Conservation (phyloP, 1,140 invertebrate genomes). For the Ephestia elutella region DNA sequence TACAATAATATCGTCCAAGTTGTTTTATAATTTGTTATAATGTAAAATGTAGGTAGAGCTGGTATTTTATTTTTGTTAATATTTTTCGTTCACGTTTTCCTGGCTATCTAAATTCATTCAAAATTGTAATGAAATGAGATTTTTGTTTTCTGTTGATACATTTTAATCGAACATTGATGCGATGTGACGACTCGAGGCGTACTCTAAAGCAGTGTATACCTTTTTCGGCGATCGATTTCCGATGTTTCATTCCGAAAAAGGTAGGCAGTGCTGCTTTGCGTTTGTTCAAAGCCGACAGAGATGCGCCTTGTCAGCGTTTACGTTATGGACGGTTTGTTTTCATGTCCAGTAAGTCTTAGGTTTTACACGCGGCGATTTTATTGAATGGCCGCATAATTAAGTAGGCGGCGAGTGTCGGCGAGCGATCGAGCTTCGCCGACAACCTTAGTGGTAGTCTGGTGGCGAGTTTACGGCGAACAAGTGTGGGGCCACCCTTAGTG, state of each 20-base stretch:
- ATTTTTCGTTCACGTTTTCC: conserved; percentile 50
- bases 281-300: conserved; percentile 8
- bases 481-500: conserved; percentile 29
- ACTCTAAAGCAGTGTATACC: conserved; percentile 17
- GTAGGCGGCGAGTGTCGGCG: conserved; percentile 24
- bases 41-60: conserved; percentile 53
- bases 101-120: conserved; percentile 47
- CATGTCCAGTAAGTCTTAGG: conserved; percentile 58
- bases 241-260: conserved; percentile 9
- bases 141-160: conserved; percentile 51
- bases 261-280: conserved; percentile 10
- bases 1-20: conserved; percentile 71
- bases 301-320: conserved; percentile 20
- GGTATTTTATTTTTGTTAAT: conserved; percentile 62
- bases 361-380: conserved; percentile 67
- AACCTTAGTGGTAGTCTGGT: conserved; percentile 34
- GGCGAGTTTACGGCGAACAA: conserved; percentile 44
- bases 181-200: conserved; percentile 14
- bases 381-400: conserved; percentile 64
- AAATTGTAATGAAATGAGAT: conserved; percentile 45
- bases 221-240: conserved; percentile 10
- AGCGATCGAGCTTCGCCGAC: background rate
- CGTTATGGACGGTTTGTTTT: conserved; percentile 52
- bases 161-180: conserved; percentile 20
- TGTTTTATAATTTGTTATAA: conserved; percentile 64